A percentile compares a stretch with the other conserved stretches of the same genome.
Evolutionary conservation across 2,797 vertebrate species (phyloP).

Genomic region (Phrynocephalus forsythii): DNA sequence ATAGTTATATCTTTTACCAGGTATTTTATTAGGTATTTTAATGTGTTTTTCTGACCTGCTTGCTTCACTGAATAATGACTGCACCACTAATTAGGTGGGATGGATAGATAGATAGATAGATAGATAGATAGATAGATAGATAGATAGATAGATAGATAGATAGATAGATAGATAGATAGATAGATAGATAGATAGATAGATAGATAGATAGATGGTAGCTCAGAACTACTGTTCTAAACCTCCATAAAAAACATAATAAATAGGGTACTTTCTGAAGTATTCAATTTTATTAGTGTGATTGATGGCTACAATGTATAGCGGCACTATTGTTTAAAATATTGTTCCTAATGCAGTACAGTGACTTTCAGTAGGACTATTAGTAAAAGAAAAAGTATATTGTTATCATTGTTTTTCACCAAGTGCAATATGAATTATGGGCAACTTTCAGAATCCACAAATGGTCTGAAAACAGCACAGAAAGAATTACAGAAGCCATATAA

Average conservation of each 20-base stretch:
- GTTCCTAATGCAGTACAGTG: neutral
- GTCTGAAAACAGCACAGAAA: neutral
- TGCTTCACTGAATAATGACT: too few species aligned
- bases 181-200: too few species aligned
- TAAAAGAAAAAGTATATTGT: neutral
- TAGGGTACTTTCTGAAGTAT: neutral
- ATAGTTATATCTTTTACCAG: too few species aligned
- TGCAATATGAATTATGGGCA: fast-evolving
- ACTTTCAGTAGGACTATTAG: neutral
- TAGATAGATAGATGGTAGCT: neutral
- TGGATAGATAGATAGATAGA: too few species aligned
- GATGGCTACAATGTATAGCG: neutral
- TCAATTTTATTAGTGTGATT: neutral
- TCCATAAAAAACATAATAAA: neutral
- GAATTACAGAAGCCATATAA: constrained; percentile 4
- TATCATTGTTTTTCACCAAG: neutral
- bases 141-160: too few species aligned
- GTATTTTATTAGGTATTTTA: too few species aligned
- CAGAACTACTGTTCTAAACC: neutral
- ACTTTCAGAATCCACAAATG: neutral
- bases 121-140: too few species aligned
- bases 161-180: too few species aligned
- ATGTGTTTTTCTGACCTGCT: too few species aligned
- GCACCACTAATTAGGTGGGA: too few species aligned
- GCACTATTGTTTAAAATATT: fast-evolving